Evolutionary conservation across 2,797 vertebrate species (phyloP).

Genomic region (Neosilurus hyrtlii): DNA sequence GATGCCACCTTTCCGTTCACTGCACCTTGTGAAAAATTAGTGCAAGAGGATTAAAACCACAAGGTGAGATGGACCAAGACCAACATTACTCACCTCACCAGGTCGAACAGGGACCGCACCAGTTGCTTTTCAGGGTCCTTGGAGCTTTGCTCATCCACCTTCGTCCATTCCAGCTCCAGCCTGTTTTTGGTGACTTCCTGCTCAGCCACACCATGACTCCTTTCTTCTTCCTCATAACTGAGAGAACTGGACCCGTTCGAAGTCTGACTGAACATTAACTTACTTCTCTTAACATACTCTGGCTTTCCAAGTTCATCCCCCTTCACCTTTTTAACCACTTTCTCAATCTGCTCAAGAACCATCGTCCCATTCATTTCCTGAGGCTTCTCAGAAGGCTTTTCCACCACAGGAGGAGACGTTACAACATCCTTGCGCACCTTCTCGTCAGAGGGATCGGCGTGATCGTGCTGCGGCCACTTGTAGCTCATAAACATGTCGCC

Average conservation of each 20-base stretch:
- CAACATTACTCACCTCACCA: constrained; percentile 17
- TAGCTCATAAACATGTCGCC: constrained; percentile 24
- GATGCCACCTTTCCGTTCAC: too few relatives aligned
- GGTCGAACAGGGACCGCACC: constrained; percentile 52
- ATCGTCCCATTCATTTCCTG: neutral
- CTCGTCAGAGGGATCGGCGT: neutral
- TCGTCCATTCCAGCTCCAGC: neutral
- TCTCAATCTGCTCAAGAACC: constrained; percentile 1
- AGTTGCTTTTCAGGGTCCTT: constrained; percentile 19
- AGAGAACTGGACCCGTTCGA: constrained; percentile 57
- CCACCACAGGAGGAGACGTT: neutral
- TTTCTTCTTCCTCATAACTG: constrained; percentile 65
- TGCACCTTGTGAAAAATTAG: too few relatives aligned
- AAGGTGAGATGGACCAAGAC: too few relatives aligned
- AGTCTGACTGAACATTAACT: constrained; percentile 56
- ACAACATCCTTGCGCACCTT: neutral
- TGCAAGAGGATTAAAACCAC: too few relatives aligned
- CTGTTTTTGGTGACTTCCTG: neutral
- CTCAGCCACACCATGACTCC: neutral
- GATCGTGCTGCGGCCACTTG: neutral
- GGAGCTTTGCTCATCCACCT: neutral
- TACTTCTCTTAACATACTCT: constrained; percentile 52
- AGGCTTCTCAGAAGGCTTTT: neutral
- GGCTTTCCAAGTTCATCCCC: neutral
- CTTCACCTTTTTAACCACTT: neutral